These are phyloP conservation scores for Cataglyphis rosenhaueri DNA, from an alignment of 2,888 invertebrate genomes.

Conservation along the genomic window DNA sequence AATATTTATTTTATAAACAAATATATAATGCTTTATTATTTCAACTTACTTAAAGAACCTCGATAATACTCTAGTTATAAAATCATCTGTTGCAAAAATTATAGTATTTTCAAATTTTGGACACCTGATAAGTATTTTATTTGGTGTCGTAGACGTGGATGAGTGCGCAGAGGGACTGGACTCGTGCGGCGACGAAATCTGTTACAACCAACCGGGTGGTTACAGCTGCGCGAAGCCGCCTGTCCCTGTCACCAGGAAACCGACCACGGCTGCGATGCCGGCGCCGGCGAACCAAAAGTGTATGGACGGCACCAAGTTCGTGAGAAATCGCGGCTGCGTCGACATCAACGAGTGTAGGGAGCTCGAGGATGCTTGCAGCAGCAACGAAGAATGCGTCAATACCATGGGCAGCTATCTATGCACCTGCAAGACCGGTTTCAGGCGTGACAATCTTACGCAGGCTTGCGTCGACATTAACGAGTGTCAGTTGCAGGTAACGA, in stretches of 20 bases:
- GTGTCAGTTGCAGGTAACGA: constrained; percentile 88
- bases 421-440: constrained; percentile 88
- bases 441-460: constrained; percentile 87
- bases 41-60: background rate
- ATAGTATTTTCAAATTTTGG: background rate
- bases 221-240: constrained; percentile 87
- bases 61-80: background rate
- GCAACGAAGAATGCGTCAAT: constrained; percentile 90
- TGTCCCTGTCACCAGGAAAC: constrained; percentile 73
- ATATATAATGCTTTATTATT: background rate
- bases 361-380: constrained; percentile 87
- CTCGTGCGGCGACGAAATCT: constrained; percentile 88
- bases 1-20: background rate
- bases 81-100: background rate
- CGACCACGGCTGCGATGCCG: constrained; percentile 60
- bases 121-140: background rate
- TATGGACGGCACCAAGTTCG: constrained; percentile 71
- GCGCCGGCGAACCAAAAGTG: constrained; percentile 67
- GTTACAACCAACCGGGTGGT: constrained; percentile 90
- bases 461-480: constrained; percentile 93
- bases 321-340: constrained; percentile 79
- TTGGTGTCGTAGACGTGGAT: constrained; percentile 89
- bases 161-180: constrained; percentile 90
- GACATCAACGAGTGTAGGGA: constrained; percentile 91
- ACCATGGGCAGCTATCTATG: constrained; percentile 90